Evolutionary conservation across 2,888 invertebrate genomes (phyloP).

Genomic region (Meghimatium bilineatum): DNA sequence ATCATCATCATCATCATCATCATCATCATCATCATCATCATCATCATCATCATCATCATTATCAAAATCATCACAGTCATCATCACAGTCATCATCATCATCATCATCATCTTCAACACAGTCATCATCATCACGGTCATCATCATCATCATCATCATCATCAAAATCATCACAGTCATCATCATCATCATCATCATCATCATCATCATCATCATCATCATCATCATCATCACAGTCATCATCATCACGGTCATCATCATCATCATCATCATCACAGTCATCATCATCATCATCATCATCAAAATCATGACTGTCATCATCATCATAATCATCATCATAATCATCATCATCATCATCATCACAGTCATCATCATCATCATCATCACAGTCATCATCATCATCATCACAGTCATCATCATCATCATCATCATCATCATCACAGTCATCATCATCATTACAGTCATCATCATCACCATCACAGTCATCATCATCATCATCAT

Average conservation of each 20-base stretch:
- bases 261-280: background rate
- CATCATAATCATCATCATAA: too few species aligned
- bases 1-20: conserved; percentile 16
- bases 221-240: background rate
- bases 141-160: conserved; percentile 10
- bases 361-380: background rate
- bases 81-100: background rate
- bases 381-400: background rate
- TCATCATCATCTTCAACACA: background rate
- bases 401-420: background rate
- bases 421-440: background rate
- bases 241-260: background rate
- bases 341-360: too few species aligned
- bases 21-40: background rate
- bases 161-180: too few species aligned
- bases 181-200: conserved; percentile 3
- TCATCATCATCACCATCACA: background rate
- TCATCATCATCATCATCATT: background rate
- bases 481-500: background rate
- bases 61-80: too few species aligned
- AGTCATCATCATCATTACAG: too few species aligned
- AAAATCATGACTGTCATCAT: too few species aligned
- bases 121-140: background rate
- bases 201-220: conserved; percentile 26
- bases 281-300: too few species aligned